phyloP scores from a whole-genome alignment of 2,797 vertebrate genomes.

The Myotis planiceps region DNA sequence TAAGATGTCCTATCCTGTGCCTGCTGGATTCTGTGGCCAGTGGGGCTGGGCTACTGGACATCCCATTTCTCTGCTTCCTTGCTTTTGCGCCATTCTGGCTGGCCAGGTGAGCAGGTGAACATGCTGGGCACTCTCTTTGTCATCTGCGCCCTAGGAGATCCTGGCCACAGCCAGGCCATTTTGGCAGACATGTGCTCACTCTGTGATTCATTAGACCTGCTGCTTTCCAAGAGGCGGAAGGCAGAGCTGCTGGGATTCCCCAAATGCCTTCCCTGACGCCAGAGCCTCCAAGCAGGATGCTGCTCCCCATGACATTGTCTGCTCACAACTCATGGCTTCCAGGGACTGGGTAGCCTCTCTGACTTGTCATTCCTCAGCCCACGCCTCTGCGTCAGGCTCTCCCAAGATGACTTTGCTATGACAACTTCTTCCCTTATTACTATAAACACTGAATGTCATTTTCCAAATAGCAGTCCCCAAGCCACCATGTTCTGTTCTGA shows the following conservation, averaged over 20 bases:
- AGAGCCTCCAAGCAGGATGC: slow-evolving; percentile 69
- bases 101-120: not conserved
- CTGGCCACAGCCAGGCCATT: not conserved
- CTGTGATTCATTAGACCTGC: not conserved
- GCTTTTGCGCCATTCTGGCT: not conserved
- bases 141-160: not conserved
- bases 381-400: slow-evolving; percentile 76
- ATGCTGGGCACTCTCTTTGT: not conserved
- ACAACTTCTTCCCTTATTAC: slow-evolving; percentile 62
- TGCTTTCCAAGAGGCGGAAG: slow-evolving; percentile 63
- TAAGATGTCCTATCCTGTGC: not conserved
- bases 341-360: slow-evolving; percentile 56
- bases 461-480: slow-evolving; percentile 65
- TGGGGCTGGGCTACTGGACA: not conserved
- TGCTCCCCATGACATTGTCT: not conserved
- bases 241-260: slow-evolving; percentile 74
- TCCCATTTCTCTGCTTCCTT: not conserved
- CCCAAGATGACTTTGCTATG: slow-evolving; percentile 64
- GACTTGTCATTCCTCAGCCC: slow-evolving; percentile 73
- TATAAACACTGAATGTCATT: slow-evolving; percentile 61
- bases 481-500: slow-evolving; percentile 55
- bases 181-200: not conserved
- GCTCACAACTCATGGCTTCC: slow-evolving; percentile 67
- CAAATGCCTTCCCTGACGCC: slow-evolving; percentile 64
- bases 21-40: not conserved